Evolutionary conservation across 2,888 invertebrate genomes (phyloP), one percentile per base, ranked within the genome.

Genomic region (Synanthedon formicaeformis): DNA sequence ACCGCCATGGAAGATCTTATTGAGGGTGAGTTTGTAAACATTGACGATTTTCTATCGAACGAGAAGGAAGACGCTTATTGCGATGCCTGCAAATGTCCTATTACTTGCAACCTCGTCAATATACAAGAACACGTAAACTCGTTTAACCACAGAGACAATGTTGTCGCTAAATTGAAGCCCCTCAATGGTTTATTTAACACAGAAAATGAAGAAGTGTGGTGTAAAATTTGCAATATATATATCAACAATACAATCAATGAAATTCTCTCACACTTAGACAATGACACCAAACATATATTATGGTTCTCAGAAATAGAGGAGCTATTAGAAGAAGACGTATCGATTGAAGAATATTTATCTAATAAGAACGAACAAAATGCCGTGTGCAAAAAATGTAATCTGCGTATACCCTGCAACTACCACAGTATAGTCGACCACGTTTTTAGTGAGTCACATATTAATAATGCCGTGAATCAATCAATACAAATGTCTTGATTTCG

Each of bases 251-350:
- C 69, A 2, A 65, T 72, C 1, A 58, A 56, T 48, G 62, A 60
- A 11, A 60, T 79, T 18, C 59, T 75, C 6, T 64, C 66, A 11
- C 79, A 79, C 51, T 71, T 77, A 57, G 80, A 81, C 53, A 69
- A 75, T 56, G 71, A 75, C 56, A 64, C 69, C 6, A 62, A 67
- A 5, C 79, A 79, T 50, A 63, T 71, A 57, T 64, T 70, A 6
- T 81, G 81, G 81, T 74, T 81, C 49, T 55, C 66, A 16, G 71
- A 75, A 48, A 71, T 81, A 14, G 75, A 79, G 56, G 76, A 75
- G 53, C 57, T 75, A 14, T 71, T 72, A 54, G 72, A 73, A 10
- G 69, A 65, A 14, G 74, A 79, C 23, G 64, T 80, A 4, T 63
- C 69, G 1, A 64, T 79, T 51, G 66, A 70, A 14, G 60, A 61